phyloP scores from a whole-genome alignment of 2,113 vertebrate species.

The Varanus komodoensis region DNA sequence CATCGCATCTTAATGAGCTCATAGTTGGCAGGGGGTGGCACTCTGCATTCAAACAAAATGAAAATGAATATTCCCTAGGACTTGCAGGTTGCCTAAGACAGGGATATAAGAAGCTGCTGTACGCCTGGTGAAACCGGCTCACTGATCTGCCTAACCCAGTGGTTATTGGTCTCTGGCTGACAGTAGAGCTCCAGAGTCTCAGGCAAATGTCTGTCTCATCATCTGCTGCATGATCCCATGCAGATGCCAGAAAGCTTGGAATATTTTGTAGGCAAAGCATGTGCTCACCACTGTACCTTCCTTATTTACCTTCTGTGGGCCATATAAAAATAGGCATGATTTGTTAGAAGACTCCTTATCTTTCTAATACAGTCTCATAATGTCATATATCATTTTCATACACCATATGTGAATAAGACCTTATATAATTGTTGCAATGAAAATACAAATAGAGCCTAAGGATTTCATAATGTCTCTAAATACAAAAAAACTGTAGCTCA shows the following conservation, averaged over 20 bases:
- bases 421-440: conserved; percentile 13
- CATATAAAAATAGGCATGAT: not conserved
- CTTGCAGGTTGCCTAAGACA: not conserved
- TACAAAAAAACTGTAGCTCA: not conserved
- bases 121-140: not conserved
- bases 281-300: not conserved
- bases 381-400: not conserved
- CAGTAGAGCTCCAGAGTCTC: not conserved
- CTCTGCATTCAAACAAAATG: not conserved
- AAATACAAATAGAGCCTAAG: conserved; percentile 10
- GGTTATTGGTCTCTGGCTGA: not conserved
- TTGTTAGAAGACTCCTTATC: not conserved
- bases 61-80: not conserved
- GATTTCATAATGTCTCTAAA: conserved; percentile 36
- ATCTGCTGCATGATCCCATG: not conserved
- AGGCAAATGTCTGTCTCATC: not conserved
- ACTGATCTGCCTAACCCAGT: not conserved
- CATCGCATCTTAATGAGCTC: not conserved
- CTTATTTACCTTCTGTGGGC: not conserved
- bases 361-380: conserved; percentile 7
- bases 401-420: conserved; percentile 1
- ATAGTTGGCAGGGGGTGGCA: too few species aligned
- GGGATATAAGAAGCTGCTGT: not conserved
- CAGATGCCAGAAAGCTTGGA: not conserved
- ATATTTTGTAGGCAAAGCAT: not conserved